A percentile compares a stretch with the other conserved stretches of the same genome.
Conservation (phyloP, 2,888 invertebrate species). For the Silvanus unidentatus region DNA sequence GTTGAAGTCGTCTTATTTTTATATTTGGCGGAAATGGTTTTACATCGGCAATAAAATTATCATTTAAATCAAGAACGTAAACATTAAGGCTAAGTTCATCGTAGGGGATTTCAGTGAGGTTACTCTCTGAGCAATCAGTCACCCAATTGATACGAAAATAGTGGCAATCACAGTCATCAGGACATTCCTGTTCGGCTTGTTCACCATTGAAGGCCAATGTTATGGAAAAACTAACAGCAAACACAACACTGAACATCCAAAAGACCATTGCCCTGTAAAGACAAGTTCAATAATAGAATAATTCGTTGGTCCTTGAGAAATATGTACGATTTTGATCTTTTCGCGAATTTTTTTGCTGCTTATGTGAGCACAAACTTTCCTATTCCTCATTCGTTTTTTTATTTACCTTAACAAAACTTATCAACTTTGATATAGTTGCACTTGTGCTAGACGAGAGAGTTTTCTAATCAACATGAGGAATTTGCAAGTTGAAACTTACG, state of each 20-base stretch:
- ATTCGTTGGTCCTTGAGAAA: too few relatives aligned
- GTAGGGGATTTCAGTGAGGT: conserved; percentile 62
- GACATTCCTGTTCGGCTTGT: conserved; percentile 62
- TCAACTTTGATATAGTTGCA: too few relatives aligned
- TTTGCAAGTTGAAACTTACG: too few relatives aligned
- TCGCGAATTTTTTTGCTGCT: too few relatives aligned
- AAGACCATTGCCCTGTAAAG: conserved; percentile 2
- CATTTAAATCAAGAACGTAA: conserved; percentile 65
- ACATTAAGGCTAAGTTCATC: conserved; percentile 64
- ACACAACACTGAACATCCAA: conserved; percentile 4
- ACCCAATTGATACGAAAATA: conserved; percentile 73
- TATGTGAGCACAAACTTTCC: too few relatives aligned
- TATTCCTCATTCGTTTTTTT: too few relatives aligned
- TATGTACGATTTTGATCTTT: too few relatives aligned
- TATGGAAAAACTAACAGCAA: conserved; percentile 11
- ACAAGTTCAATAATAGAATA: too few relatives aligned
- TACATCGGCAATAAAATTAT: conserved; percentile 58
- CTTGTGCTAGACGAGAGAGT: too few relatives aligned
- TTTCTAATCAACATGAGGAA: too few relatives aligned
- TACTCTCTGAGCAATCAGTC: conserved; percentile 69
- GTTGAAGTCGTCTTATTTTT: conserved; percentile 62
- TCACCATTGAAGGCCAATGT: conserved; percentile 53
- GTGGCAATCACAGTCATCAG: conserved; percentile 69
- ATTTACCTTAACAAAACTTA: too few relatives aligned
- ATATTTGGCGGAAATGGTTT: conserved; percentile 61